Percentiles rank a stretch among this genome's conserved stretches.
Evolutionary conservation across 1,140 invertebrate species (phyloP).

Genomic region (Dendrolimus punctatus): DNA sequence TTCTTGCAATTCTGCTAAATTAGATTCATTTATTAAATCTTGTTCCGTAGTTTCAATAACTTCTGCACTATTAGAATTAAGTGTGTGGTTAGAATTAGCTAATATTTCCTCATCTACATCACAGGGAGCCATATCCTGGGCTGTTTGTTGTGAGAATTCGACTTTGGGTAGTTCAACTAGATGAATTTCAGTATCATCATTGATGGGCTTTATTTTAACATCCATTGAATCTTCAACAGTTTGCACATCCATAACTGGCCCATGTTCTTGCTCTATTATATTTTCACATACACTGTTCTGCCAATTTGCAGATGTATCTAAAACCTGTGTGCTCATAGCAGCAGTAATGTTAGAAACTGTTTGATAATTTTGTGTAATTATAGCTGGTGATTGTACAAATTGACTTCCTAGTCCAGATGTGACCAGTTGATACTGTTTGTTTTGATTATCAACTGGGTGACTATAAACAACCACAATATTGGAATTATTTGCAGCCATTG

Average conservation of each 20-base stretch:
- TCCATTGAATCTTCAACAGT: constrained; percentile 5
- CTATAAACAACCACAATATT: constrained; percentile 77
- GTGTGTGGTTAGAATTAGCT: too few species aligned
- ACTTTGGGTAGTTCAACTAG: constrained; percentile 20
- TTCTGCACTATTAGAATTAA: too few species aligned
- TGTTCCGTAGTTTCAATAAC: background rate
- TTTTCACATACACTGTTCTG: constrained; percentile 28
- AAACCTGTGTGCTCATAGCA: constrained; percentile 31
- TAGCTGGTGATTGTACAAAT: constrained; percentile 54
- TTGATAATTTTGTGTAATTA: constrained; percentile 70
- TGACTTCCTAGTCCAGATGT: constrained; percentile 43
- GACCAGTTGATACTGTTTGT: constrained; percentile 66
- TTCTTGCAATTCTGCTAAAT: constrained; percentile 3
- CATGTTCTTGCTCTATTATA: constrained; percentile 25
- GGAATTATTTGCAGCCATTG: constrained; percentile 65
- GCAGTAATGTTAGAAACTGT: constrained; percentile 67
- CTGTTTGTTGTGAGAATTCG: constrained; percentile 6
- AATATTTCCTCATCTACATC: too few species aligned
- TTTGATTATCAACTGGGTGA: constrained; percentile 70
- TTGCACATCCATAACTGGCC: constrained; percentile 23
- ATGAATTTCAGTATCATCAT: constrained; percentile 10
- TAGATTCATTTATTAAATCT: constrained; percentile 6
- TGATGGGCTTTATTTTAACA: constrained; percentile 6
- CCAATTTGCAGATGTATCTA: constrained; percentile 34
- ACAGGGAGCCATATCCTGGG: too few species aligned